A percentile compares a stretch with the other conserved stretches of the same genome.
phyloP scores from a whole-genome alignment of 1,140 invertebrate species.

The Tetraneura akinire region DNA sequence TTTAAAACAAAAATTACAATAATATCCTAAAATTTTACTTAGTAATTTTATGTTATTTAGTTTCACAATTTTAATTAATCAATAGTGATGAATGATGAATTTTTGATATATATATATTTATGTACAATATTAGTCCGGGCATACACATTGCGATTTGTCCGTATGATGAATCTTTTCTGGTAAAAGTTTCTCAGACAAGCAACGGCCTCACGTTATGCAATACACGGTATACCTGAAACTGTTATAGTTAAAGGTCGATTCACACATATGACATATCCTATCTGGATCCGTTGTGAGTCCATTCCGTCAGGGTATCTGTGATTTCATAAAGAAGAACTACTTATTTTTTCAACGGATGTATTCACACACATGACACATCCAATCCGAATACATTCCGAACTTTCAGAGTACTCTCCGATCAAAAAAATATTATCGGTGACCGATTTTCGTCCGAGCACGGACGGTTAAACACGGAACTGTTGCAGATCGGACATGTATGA shows the following conservation, averaged over 20 bases:
- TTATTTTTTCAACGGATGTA: neutral
- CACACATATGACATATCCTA: neutral
- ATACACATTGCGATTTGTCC: too few relatives aligned
- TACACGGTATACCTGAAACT: too few relatives aligned
- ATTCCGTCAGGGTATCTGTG: conserved; percentile 1
- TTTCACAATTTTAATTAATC: too few relatives aligned
- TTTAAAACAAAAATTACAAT: too few relatives aligned
- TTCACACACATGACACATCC: neutral
- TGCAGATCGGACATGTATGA: neutral
- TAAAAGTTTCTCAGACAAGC: too few relatives aligned
- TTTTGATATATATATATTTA: too few relatives aligned
- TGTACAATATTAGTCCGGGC: too few relatives aligned
- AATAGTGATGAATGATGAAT: too few relatives aligned
- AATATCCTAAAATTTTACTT: too few relatives aligned
- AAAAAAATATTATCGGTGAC: neutral
- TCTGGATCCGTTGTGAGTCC: neutral
- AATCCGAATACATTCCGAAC: neutral
- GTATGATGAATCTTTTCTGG: too few relatives aligned
- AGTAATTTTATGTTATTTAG: too few relatives aligned
- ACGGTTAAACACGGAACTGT: neutral
- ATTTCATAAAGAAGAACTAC: neutral
- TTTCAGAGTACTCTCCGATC: neutral
- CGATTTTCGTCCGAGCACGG: conserved; percentile 1
- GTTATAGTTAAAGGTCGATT: neutral
- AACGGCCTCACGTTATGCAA: too few relatives aligned